phyloP scores from a whole-genome alignment of 1,140 invertebrate species.

The Cydia strobilella region DNA sequence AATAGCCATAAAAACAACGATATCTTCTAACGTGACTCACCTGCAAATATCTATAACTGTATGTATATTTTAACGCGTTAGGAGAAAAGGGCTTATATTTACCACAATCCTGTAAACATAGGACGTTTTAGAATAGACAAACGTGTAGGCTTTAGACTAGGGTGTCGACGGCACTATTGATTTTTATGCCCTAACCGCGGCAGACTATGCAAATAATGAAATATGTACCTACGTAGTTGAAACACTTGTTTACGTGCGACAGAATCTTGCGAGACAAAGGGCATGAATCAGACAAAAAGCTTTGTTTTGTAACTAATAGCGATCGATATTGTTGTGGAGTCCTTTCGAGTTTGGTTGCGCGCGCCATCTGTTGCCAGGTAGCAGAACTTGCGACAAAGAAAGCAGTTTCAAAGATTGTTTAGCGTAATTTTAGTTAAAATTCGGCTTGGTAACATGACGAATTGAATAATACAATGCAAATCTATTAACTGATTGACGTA shows the following conservation, averaged over 20 bases:
- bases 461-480: slow-evolving; percentile 37
- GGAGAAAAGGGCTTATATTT: slow-evolving; percentile 3
- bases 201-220: slow-evolving; percentile 35
- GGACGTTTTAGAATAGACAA: not conserved
- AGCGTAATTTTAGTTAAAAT: slow-evolving; percentile 28
- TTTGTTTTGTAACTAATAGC: slow-evolving; percentile 29
- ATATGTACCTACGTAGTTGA: slow-evolving; percentile 29
- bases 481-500: slow-evolving; percentile 67
- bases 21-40: slow-evolving; percentile 9
- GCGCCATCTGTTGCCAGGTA: slow-evolving; percentile 48
- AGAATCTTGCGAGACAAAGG: slow-evolving; percentile 25
- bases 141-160: not conserved
- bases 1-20: slow-evolving; percentile 16
- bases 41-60: slow-evolving; percentile 14
- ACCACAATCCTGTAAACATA: not conserved
- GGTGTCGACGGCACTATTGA: slow-evolving; percentile 39
- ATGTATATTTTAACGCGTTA: not conserved
- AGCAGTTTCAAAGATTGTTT: slow-evolving; percentile 7
- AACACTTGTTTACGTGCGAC: slow-evolving; percentile 30
- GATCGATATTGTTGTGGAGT: slow-evolving; percentile 24
- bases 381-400: slow-evolving; percentile 21
- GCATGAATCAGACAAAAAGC: slow-evolving; percentile 30
- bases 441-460: slow-evolving; percentile 14
- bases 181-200: slow-evolving; percentile 46
- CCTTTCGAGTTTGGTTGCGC: not conserved